phyloP scores from a whole-genome alignment of 2,113 vertebrate species.

The Oceanites oceanicus region DNA sequence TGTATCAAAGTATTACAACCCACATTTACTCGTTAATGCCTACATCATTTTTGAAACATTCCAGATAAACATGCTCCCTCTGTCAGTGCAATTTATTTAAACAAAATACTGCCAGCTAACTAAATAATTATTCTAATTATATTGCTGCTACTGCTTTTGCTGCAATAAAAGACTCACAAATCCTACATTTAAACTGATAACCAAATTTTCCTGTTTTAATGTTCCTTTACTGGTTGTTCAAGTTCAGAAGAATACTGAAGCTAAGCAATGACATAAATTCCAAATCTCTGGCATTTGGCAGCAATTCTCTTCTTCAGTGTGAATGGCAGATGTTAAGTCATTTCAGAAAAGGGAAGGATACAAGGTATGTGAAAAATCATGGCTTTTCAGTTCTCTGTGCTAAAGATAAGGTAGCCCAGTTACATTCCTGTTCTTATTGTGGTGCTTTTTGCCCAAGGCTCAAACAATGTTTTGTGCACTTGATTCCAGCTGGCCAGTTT shows the following conservation, averaged over 20 bases:
- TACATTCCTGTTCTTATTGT: neutral
- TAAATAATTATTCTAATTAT: neutral
- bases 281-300: neutral
- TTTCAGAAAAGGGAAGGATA: neutral
- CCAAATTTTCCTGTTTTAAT: neutral
- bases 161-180: neutral
- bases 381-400: neutral
- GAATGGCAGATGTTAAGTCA: conserved; percentile 13
- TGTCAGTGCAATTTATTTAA: neutral
- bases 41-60: neutral
- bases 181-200: neutral
- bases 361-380: neutral
- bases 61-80: neutral
- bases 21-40: neutral
- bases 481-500: neutral
- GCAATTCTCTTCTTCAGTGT: neutral
- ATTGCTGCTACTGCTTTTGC: neutral
- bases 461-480: neutral
- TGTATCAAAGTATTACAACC: neutral
- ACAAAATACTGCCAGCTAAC: neutral
- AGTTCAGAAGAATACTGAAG: neutral
- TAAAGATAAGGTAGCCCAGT: neutral
- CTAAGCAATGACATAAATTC: neutral
- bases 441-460: neutral
- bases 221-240: neutral